Evolutionary conservation across 2,113 vertebrate species (phyloP).

Genomic region (Campylorhamphus procurvoides): DNA sequence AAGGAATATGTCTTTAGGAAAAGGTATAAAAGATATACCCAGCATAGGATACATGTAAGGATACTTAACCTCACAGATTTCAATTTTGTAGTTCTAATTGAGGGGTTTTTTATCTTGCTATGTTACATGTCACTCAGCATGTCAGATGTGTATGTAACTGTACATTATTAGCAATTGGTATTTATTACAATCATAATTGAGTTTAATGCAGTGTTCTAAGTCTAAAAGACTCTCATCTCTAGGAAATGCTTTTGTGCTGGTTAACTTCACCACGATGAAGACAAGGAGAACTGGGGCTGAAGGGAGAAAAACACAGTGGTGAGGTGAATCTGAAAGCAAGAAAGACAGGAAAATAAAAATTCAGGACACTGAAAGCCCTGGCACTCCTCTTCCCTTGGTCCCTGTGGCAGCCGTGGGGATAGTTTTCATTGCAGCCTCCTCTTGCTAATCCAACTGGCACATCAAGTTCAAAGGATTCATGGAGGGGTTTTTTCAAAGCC

Average conservation of each 20-base stretch:
- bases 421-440: not conserved
- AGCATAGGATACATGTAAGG: rapidly evolving
- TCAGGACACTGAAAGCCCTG: not conserved
- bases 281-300: not conserved
- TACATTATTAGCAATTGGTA: not conserved
- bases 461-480: not conserved
- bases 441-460: not conserved
- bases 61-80: not conserved
- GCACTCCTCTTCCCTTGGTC: not conserved
- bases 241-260: not conserved
- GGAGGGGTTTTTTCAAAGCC: not conserved
- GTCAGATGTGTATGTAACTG: not conserved
- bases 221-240: not conserved
- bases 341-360: not conserved
- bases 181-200: not conserved
- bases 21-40: not conserved
- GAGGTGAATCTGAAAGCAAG: not conserved
- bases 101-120: not conserved
- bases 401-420: not conserved
- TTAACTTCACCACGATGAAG: not conserved
- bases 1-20: not conserved
- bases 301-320: not conserved
- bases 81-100: not conserved
- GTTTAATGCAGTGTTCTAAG: not conserved
- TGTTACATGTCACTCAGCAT: not conserved